Evolutionary conservation across 2,888 invertebrate species (phyloP), one percentile per base, ranked within the genome.

Genomic region (Phaonia tiefii): DNA sequence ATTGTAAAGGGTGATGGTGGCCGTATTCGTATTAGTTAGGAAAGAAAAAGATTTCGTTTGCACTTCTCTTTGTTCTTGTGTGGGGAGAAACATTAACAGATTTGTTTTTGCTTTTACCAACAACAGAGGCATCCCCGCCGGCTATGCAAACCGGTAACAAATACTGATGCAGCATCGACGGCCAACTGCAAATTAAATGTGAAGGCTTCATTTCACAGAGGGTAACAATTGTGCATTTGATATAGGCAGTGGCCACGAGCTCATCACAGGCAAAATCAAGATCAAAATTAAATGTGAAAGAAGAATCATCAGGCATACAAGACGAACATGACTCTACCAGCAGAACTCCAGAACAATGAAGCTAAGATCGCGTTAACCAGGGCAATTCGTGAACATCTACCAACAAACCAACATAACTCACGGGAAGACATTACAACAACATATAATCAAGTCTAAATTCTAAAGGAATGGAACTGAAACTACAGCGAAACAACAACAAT

Each of bases 31-130:
- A 31, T 3, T 31, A 3, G 31, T 31, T 31, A 22, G 42, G 63
- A 31, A 58, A 37, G 56, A 13, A 20, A 66, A 25, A 31, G 42
- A 70, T 42, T 74, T 46, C 25, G 49, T 17, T 49, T 65, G 15
- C 26, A 31, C 63, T 51, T 58, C 31, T n/a, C 31, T 63, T 71
- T 74, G 39, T 69, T 37, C 70, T 74, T 60, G 73, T 67, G 65
- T 74, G 60, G 44, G 49, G 71, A 74, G 80, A 77, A 77, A 66
- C 74, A 80, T 74, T 80, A 80, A 80, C 77, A 80, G 80, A 77
- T 80, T 77, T 80, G 54, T 70, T 75, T 75, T 69, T 74, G 60
- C 70, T 77, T 71, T 80, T 67, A 66, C 65, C 66, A 73, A 56
- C 73, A 17, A 7, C 22, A 31, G 58, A 31, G 17, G 31, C n/a